These are phyloP conservation scores for Apostichopus californicus DNA, from an alignment of 35 echinoderm and acorn worm genomes.

Conservation along the genomic window DNA sequence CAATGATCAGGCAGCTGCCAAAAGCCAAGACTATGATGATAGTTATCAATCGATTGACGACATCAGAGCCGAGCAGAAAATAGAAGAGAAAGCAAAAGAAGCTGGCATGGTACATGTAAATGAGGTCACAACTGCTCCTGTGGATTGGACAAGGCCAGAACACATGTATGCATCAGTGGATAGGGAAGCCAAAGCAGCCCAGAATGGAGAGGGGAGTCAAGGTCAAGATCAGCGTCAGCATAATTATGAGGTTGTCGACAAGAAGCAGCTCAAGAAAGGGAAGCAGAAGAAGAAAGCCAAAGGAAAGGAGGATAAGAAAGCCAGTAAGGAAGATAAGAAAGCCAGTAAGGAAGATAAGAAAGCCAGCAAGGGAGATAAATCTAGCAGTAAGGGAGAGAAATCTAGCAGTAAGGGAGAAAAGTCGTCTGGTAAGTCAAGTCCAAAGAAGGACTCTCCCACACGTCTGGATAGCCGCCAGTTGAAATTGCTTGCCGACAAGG, in stretches of 20 bases:
- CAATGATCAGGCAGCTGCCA: not conserved
- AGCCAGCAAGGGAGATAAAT: not conserved
- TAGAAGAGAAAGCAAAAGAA: slow-evolving; percentile 2
- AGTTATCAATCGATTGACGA: slow-evolving; percentile 45
- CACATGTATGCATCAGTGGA: slow-evolving; percentile 41
- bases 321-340: not conserved
- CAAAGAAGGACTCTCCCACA: slow-evolving; percentile 29
- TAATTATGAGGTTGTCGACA: slow-evolving; percentile 38
- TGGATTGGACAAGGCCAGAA: slow-evolving; percentile 32
- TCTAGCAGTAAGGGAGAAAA: not conserved
- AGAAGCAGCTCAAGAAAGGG: slow-evolving; percentile 20
- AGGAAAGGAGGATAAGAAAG: not conserved
- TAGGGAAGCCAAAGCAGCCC: not conserved
- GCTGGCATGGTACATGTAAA: slow-evolving; percentile 38
- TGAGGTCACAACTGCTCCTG: not conserved
- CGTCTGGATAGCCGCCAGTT: slow-evolving; percentile 22
- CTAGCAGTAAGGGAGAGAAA: not conserved
- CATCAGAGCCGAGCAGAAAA: not conserved
- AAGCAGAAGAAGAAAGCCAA: slow-evolving; percentile 21
- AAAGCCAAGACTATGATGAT: slow-evolving; percentile 10
- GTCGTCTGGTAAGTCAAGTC: not conserved
- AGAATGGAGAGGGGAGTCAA: not conserved
- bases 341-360: not conserved
- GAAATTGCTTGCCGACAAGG: slow-evolving; percentile 25
- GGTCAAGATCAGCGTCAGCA: not conserved